Percentiles rank a stretch among this genome's conserved stretches.
Evolutionary conservation across 2,888 invertebrate species (phyloP).

Genomic region (Schizaphis graminum): DNA sequence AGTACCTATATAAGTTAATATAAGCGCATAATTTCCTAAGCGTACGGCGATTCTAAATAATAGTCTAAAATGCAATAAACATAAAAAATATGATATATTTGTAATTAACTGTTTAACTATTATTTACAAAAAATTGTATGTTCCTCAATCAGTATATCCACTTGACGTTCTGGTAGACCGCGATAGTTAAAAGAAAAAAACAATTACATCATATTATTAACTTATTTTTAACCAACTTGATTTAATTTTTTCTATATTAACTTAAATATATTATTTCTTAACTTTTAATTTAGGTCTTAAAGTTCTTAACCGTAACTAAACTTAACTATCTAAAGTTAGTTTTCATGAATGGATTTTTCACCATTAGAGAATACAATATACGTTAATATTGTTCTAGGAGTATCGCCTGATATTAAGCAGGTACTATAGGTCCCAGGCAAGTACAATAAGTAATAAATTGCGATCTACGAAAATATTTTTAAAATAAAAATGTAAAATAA

Average conservation of each 20-base stretch:
- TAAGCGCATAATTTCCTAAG: background rate
- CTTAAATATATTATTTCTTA: background rate
- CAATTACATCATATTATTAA: background rate
- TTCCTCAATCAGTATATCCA: background rate
- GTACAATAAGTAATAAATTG: background rate
- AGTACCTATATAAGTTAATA: background rate
- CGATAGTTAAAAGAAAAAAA: background rate
- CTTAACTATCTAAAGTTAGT: background rate
- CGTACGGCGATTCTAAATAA: background rate
- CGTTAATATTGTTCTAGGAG: background rate
- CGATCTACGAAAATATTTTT: background rate
- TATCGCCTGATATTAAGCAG: background rate
- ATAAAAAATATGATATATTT: background rate
- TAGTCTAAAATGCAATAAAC: background rate
- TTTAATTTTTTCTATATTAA: background rate
- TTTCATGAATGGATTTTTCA: background rate
- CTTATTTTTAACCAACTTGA: background rate
- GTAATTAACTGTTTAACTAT: background rate
- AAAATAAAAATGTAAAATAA: background rate
- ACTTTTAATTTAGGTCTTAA: background rate
- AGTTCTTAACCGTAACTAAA: background rate
- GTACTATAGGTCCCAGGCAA: background rate
- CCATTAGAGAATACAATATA: background rate
- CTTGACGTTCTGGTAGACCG: rapidly evolving
- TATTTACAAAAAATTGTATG: background rate